Evolutionary conservation across 2,888 invertebrate species (phyloP), one percentile per base, ranked within the genome.

Genomic region (Megastigmus dorsalis): DNA sequence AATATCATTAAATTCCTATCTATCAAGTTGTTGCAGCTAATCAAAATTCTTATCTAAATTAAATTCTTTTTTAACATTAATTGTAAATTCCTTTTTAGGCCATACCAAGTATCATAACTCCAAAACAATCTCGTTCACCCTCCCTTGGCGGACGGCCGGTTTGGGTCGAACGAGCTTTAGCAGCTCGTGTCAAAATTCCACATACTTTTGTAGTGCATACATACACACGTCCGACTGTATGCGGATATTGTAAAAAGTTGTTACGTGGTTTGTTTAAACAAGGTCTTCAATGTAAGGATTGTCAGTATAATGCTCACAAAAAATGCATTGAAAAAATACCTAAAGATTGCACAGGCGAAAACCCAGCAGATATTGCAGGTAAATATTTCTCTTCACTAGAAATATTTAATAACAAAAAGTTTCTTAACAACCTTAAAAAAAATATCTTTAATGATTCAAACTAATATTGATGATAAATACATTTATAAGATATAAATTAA

Each of bases 181-280:
- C 93, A 3, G 82, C 83, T 15, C 83, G 84, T 55, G 83, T 93
- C 74, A 92, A 93, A 85, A 95, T 97, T 84, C 98, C 99, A 38
- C 99, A 99, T 89, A 98, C 98, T 4, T 98, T 98, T 89, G 95
- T 97, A 84, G 92, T 99, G 78, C 99, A 99, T 90, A 95, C 96
- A 67, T 99, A 99, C 90, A 98, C 97, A 55, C 92, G 97, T 60
- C 99, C 98, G 67, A 99, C 99, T 0, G 95, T 99, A 20, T 99
- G 99, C 88, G 95, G 97, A 82, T 92, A 93, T 88, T 99, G 99
- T 91, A 97, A 97, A 89, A 97, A 97, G 89, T 92, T 99, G 82
- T 92, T 99, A 78, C 95, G 95, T 80, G 99, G 99, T 0, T 90
- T 99, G 60, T 97, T 98, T 90, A 96, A 96, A 87, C 98, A 99